Base-by-base conservation (phyloP, 2,797 vertebrate species). In the Eutrigla gurnardus region DNA sequence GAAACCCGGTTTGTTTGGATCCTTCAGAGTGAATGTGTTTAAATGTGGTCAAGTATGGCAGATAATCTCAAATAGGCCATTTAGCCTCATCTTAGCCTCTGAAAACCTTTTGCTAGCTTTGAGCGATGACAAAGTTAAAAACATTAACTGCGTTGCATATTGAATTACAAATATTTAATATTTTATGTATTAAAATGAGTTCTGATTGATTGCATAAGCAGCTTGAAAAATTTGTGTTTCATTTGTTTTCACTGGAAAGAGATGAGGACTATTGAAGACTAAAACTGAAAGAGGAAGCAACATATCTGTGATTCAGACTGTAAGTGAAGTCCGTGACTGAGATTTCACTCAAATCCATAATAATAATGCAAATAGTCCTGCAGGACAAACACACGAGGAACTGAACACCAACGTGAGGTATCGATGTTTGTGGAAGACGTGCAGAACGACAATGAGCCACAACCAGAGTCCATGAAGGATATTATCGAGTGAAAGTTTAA, bases 401-500 rank as follows among this genome's bases (percentile, higher is more conserved):
- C 45, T 13, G n/a, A 18, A 74, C 61, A n/a, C 52, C 14, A 52
- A 35, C 46, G 5, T 37, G 9, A 61, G 35, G 5, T 33, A 50
- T 43, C 14, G 35, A 46, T 70, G 57, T 62, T 32, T 61, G 18
- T 32, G 13, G 0, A 35, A 46, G 32, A 62, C 33, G 18, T 25
- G 35, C 18, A 39, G 35, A 60, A 69, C 25, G 39, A 78, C 63
- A 88, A 83, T 47, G 70, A 92, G 42, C 17, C 70, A 85, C 40
- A 74, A 76, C 37, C 59, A 77, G 52, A 86, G n/a, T 65, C 66
- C 39, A 74, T 69, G 36, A 80, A 77, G 57, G 74, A 78, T 70
- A 78, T 88, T 75, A 85, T 73, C 64, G 59, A 74, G 86, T 87
- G 81, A 90, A 88, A 77, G 59, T 69, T 92, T 93, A 91, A 90